Evolutionary conservation across 2,888 invertebrate genomes (phyloP).

Genomic region (Phortica okadai): DNA sequence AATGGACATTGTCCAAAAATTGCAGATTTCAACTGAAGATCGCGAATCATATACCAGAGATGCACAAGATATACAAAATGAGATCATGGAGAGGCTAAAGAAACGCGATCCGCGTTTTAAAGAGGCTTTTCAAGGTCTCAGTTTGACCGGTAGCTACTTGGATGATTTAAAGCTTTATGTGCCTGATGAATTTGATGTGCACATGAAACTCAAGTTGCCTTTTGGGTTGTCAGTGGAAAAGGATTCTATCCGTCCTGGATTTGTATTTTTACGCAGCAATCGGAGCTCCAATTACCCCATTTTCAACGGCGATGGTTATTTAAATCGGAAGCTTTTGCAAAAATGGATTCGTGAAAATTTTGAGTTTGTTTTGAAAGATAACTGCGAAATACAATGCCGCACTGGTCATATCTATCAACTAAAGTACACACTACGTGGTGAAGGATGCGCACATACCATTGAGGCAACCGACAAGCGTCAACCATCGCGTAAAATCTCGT

Average conservation of each 20-base stretch:
- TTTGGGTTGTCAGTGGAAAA: conserved; percentile 34
- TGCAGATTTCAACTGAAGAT: conserved; percentile 22
- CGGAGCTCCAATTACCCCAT: neutral
- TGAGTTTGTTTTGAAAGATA: conserved; percentile 36
- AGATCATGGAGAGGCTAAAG: conserved; percentile 42
- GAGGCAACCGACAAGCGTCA: conserved; percentile 43
- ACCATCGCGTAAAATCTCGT: conserved; percentile 46
- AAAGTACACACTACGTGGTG: conserved; percentile 44
- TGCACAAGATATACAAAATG: conserved; percentile 48
- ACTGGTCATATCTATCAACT: conserved; percentile 41
- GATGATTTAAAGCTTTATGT: conserved; percentile 52
- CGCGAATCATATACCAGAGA: conserved; percentile 39
- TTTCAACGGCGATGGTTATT: conserved; percentile 27
- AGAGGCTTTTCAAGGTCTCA: conserved; percentile 42
- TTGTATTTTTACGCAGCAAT: conserved; percentile 36
- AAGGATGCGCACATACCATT: conserved; percentile 63
- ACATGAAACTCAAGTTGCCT: conserved; percentile 49
- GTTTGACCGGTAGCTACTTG: conserved; percentile 53
- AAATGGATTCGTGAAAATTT: conserved; percentile 56
- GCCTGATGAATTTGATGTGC: conserved; percentile 65
- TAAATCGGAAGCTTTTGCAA: conserved; percentile 55
- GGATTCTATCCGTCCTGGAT: conserved; percentile 28
- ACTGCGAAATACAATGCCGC: conserved; percentile 38
- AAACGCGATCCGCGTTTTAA: conserved; percentile 41
- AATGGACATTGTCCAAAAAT: neutral